These are phyloP conservation scores for Samia ricini DNA, from an alignment of 1,140 invertebrate species.

Conservation along the genomic window DNA sequence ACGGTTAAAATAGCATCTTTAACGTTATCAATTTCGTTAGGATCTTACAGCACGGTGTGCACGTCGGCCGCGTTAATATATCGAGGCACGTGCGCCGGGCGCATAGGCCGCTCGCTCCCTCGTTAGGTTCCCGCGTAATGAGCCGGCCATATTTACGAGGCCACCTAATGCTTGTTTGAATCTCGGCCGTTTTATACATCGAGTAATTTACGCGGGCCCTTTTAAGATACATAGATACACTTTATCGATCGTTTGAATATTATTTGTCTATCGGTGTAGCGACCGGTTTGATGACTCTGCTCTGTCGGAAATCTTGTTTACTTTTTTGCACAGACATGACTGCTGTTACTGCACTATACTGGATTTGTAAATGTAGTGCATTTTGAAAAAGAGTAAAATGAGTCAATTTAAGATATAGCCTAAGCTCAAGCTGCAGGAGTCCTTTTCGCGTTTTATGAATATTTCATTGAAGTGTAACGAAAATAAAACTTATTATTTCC, in stretches of 20 bases:
- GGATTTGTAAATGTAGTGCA: too few relatives aligned
- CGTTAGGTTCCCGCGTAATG: constrained; percentile 52
- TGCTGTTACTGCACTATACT: not conserved
- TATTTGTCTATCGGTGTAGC: not conserved
- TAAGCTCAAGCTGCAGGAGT: too few relatives aligned
- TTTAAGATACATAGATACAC: not conserved
- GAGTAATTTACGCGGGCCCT: constrained; percentile 6
- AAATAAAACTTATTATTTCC: too few relatives aligned
- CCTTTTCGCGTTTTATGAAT: too few relatives aligned
- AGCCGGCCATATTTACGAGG: constrained; percentile 49
- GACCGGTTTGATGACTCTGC: not conserved
- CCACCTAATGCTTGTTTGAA: constrained; percentile 31
- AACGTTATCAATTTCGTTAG: not conserved
- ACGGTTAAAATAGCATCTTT: not conserved
- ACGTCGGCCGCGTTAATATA: constrained; percentile 22
- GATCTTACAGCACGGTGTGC: constrained; percentile 18
- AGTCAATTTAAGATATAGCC: too few relatives aligned
- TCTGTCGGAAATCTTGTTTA: not conserved
- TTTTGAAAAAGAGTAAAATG: too few relatives aligned
- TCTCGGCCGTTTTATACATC: constrained; percentile 11
- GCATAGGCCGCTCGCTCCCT: constrained; percentile 38
- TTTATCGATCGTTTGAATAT: constrained; percentile 11
- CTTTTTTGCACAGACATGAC: not conserved
- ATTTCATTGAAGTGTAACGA: too few relatives aligned
- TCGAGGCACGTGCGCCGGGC: constrained; percentile 32